Evolutionary conservation across 2,888 invertebrate genomes (phyloP).

Genomic region (Patella ulyssiponensis): DNA sequence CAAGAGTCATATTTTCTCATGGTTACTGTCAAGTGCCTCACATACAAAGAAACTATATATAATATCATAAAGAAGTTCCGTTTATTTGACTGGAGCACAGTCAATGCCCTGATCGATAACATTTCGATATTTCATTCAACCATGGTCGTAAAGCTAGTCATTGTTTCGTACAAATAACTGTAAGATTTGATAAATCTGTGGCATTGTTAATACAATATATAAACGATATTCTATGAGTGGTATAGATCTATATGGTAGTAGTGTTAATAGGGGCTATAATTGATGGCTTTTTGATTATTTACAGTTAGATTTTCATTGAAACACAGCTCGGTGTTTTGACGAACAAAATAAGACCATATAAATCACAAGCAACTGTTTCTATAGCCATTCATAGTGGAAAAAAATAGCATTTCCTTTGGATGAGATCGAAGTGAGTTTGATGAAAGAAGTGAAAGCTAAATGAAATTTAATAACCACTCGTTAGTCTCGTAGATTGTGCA

Average conservation of each 20-base stretch:
- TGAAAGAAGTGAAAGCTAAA: background rate
- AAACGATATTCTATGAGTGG: background rate
- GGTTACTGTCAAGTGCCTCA: background rate
- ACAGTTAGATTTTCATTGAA: background rate
- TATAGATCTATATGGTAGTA: background rate
- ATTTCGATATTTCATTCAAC: background rate
- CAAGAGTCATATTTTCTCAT: background rate
- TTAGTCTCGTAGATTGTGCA: background rate
- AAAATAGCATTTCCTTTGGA: background rate
- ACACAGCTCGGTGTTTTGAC: background rate
- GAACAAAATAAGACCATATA: background rate
- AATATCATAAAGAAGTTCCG: no score
- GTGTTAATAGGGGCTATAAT: background rate
- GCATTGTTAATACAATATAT: conserved; percentile 1
- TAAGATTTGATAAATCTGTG: conserved; percentile 5
- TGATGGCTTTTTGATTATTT: conserved; percentile 9
- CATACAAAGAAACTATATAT: no score
- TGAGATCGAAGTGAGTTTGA: background rate
- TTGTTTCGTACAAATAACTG: background rate
- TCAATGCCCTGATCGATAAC: background rate
- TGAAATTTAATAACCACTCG: conserved; percentile 10
- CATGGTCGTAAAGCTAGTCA: background rate
- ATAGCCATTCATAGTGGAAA: background rate
- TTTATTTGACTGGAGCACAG: no score
- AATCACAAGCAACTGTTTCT: background rate